These are phyloP conservation scores for Diadema setosum DNA, from an alignment of 35 echinoderm and acorn worm species.

Conservation along the genomic window DNA sequence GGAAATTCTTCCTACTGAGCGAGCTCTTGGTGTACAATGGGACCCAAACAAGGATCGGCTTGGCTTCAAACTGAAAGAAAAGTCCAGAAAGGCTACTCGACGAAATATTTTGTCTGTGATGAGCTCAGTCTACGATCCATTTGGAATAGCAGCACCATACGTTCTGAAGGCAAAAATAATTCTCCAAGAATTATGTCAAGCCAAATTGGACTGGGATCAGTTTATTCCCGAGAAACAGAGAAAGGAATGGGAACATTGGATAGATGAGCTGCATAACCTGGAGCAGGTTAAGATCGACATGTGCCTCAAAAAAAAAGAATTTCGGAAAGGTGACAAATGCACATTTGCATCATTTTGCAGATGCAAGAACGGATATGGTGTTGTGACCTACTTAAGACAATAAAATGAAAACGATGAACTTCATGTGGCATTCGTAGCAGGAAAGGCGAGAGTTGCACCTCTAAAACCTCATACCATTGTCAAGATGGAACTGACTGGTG, in stretches of 20 bases:
- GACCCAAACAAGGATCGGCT: background rate
- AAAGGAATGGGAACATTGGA: conserved; percentile 33
- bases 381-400: conserved; percentile 40
- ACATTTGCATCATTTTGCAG: conserved; percentile 53
- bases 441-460: conserved; percentile 45
- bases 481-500: conserved; percentile 40
- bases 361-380: conserved; percentile 51
- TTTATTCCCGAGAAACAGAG: background rate
- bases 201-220: conserved; percentile 53
- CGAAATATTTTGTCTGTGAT: conserved; percentile 40
- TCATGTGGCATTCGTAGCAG: conserved; percentile 41
- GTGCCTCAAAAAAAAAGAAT: conserved; percentile 32
- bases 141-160: conserved; percentile 40
- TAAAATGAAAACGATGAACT: conserved; percentile 4
- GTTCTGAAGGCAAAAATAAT: conserved; percentile 50
- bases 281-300: background rate
- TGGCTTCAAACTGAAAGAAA: background rate
- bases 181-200: conserved; percentile 27
- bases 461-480: conserved; percentile 23
- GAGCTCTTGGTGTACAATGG: conserved; percentile 55
- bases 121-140: conserved; percentile 49
- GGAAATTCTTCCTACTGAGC: conserved; percentile 30
- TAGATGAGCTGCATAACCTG: background rate
- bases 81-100: conserved; percentile 9
- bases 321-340: background rate